phyloP scores from a whole-genome alignment of 2,113 vertebrate species.

The Gymnogyps californianus region DNA sequence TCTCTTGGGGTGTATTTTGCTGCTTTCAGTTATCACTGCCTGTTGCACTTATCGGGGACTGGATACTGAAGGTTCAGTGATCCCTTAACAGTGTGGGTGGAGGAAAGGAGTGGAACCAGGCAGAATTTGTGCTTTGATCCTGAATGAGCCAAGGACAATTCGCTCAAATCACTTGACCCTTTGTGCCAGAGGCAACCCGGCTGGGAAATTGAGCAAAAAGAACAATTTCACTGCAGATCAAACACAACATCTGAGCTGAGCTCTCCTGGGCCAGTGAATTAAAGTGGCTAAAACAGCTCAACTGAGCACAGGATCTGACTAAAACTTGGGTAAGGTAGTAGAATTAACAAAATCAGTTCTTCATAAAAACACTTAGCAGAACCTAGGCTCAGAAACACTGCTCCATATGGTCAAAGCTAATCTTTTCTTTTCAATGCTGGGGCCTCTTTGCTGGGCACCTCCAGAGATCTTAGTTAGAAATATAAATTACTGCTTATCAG shows the following conservation, averaged over 20 bases:
- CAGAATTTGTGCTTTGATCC: neutral
- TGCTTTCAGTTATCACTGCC: neutral
- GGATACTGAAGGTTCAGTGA: neutral
- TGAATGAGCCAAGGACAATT: neutral
- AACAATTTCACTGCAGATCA: conserved; percentile 19
- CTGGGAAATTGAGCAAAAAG: neutral
- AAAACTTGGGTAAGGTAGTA: neutral
- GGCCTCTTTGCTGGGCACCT: neutral
- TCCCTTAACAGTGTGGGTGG: neutral
- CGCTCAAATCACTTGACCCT: neutral
- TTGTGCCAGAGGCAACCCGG: neutral
- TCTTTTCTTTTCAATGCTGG: neutral
- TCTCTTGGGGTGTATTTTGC: neutral
- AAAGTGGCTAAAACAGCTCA: neutral
- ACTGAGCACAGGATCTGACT: neutral
- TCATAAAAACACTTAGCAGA: neutral
- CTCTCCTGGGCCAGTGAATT: neutral
- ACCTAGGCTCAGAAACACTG: neutral
- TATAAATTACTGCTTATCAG: neutral
- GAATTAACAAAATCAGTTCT: neutral
- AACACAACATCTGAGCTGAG: neutral
- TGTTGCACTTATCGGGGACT: neutral
- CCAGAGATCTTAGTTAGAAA: neutral
- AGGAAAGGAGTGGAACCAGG: neutral
- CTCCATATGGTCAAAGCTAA: neutral